Evolutionary conservation across 2,797 vertebrate species (phyloP), one percentile per base, ranked within the genome.

Genomic region (Scolopax rusticola): DNA sequence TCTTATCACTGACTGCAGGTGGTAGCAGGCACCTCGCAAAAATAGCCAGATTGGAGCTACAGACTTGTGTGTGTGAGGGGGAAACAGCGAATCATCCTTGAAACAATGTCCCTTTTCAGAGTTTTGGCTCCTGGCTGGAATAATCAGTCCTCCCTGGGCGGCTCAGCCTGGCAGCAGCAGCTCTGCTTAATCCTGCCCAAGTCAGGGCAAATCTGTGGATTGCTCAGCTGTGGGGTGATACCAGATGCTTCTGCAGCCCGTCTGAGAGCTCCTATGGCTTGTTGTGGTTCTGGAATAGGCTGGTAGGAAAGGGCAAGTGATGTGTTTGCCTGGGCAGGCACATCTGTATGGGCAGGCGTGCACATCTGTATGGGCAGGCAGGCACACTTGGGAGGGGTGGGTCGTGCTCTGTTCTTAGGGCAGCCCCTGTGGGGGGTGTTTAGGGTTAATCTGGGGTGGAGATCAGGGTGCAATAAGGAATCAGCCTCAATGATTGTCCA

Each of bases 21-120:
- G 63, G 33, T 65, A 67, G 87, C 70, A 84, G 78, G 63, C 19
- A 10, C 57, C 76, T 90, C 0, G 0, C 14, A 36, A 25, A 75
- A 25, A 75, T 87, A 63, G 54, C 41, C 75, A 89, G 32, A 33
- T 36, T 80, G 71, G n/a, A 80, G 64, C 15, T 80, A 47, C 75
- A 77, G 70, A 30, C 36, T 0, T 79, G 36, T 40, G 38, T n/a
- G 79, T 20, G 28, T 6, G 50, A n/a, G 63, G 24, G 79, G 18
- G 2, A 77, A 88, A 63, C 5, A 54, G 67, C 60, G 65, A 79
- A 83, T 90, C 63, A 56, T 70, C 68, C 81, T 77, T 57, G 57
- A 87, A 93, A 93, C 70, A 83, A 92, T 83, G 92, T 75, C 76
- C 60, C 71, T 92, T 89, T 93, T 94, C 68, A 94, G 75, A 82